These are phyloP conservation scores for Nephrocerus scutellatus DNA, from an alignment of 2,888 invertebrate genomes.

Conservation along the genomic window DNA sequence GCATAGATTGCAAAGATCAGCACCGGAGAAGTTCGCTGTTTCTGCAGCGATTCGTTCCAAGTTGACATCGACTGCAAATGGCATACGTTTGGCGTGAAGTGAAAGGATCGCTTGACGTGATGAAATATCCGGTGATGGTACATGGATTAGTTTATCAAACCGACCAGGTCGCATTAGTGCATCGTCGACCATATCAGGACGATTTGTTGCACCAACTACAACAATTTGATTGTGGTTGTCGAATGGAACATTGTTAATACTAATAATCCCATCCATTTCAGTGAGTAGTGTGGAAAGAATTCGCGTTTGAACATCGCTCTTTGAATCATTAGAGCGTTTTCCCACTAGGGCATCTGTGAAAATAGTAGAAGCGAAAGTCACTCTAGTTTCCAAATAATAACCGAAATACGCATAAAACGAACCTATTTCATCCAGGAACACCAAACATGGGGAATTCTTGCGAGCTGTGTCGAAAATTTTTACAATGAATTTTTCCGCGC, in stretches of 20 bases:
- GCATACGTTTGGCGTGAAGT: constrained; percentile 47
- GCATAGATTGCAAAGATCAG: constrained; percentile 56
- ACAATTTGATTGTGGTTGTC: constrained; percentile 45
- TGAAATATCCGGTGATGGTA: constrained; percentile 53
- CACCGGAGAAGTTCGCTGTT: constrained; percentile 56
- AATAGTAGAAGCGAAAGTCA: not conserved
- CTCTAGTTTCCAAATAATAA: not conserved
- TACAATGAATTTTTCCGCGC: constrained; percentile 55
- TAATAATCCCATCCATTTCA: constrained; percentile 60
- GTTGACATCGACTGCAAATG: constrained; percentile 45
- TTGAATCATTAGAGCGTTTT: constrained; percentile 35
- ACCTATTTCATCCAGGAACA: constrained; percentile 61
- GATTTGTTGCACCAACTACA: constrained; percentile 60
- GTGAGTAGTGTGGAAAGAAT: constrained; percentile 57
- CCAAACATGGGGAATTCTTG: constrained; percentile 54
- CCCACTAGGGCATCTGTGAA: constrained; percentile 50
- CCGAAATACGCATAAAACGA: constrained; percentile 8
- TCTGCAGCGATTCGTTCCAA: constrained; percentile 45
- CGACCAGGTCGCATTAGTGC: constrained; percentile 59
- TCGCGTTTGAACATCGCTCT: constrained; percentile 52
- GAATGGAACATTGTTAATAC: constrained; percentile 10
- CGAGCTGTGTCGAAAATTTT: constrained; percentile 56
- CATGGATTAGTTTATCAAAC: constrained; percentile 56
- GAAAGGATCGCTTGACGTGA: constrained; percentile 51
- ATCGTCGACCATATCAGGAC: constrained; percentile 57